Evolutionary conservation across 2,888 invertebrate species (phyloP), one percentile per base, ranked within the genome.

Genomic region (Hirtodrosophila alboralis): DNA sequence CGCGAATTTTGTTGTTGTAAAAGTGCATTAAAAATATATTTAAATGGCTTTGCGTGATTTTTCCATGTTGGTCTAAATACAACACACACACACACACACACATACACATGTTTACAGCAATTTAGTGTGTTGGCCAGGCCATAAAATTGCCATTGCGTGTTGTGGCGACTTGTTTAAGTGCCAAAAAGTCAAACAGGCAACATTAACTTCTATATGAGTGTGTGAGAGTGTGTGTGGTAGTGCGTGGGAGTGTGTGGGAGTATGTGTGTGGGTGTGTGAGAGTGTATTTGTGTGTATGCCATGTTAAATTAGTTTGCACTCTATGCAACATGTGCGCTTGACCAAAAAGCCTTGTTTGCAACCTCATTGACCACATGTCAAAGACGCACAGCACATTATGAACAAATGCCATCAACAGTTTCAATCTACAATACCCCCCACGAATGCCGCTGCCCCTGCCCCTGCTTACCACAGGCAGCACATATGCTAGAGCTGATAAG

Each of bases 61-160:
- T 47, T 58, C n/a, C 6, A 10, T 14, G 31, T 40, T 21, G 13
- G 23, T 14, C 26, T 13, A 14, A 16, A 37, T 16, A 38, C 13
- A 23, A n/a, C n/a, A 37, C 31, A 8, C 18, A 16, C 23, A 28
- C 16, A 37, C 27, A 6, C 6, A 26, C n/a, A 41, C 9, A 33
- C 9, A 12, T 18, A 16, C 28, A n/a, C n/a, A n/a, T n/a, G n/a
- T n/a, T n/a, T n/a, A n/a, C n/a, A 26, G 37, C 48, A 54, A 36
- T 49, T 23, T 23, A 23, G 23, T 23, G 34, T 57, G 62, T 57
- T 43, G 30, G 41, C 33, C 36, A 36, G 52, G 31, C 34, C 43
- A 58, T 65, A 37, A 60, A 64, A 52, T 65, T 65, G 54, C 33
- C 23, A 47, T 66, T 56, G 61, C 62, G 60, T 66, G 59, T 30